Evolutionary conservation across 2,888 invertebrate genomes (phyloP), one percentile per base, ranked within the genome.

Genomic region (Spodoptera exigua): DNA sequence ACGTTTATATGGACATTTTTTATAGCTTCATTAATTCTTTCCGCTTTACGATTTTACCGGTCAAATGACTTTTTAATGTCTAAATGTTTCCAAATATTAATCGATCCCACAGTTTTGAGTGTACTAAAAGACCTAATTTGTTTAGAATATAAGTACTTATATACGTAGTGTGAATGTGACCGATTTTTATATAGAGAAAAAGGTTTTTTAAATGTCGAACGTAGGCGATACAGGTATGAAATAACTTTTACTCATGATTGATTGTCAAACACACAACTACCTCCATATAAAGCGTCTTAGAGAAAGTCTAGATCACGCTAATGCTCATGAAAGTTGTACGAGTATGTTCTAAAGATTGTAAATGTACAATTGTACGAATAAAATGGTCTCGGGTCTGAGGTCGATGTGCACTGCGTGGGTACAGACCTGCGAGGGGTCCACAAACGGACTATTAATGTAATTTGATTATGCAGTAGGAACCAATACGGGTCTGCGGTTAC

Each of bases 401-500:
- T 48, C 21, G 55, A 60, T 16, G 45, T 54, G 57, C 54, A 36
- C 48, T 58, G 64, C 56, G 61, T 70, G 66, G 64, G 12, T 47
- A 45, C 45, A 17, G 37, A 67, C 34, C 55, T 53, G 43, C 61
- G 54, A 66, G 67, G 69, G 69, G 70, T 67, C 61, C 56, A 59
- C 69, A 74, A 71, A 74, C 63, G 56, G 52, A 45, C 60, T 63
- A 62, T 72, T 78, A 78, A 70, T 70, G 79, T 76, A 79, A 79
- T 78, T 70, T 70, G 75, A 75, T 78, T 76, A 74, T 72, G 61
- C 62, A 75, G 73, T 60, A 73, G 57, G 69, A 72, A 72, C 68
- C 68, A 74, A 78, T 78, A 76, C 78, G 78, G 74, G 76, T 63
- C 60, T 78, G 72, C 68, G 77, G 78, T 78, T 70, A 66, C 49